These are phyloP conservation scores for Solenodon paradoxus DNA, from an alignment of 2,113 vertebrate genomes.

Conservation along the genomic window DNA sequence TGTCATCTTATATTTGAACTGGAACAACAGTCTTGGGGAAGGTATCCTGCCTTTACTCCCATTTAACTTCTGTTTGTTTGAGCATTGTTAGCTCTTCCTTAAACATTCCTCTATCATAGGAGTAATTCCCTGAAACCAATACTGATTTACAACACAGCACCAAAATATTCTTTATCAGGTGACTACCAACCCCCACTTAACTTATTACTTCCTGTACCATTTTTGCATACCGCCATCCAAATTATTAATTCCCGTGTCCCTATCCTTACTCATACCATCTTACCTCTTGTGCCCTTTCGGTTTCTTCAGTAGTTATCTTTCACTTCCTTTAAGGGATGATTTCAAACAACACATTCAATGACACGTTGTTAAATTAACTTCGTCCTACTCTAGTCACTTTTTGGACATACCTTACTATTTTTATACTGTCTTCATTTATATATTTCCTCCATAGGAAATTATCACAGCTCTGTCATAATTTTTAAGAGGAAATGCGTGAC, in stretches of 20 bases:
- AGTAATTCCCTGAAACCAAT: not conserved
- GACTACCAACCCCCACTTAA: not conserved
- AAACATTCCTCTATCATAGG: not conserved
- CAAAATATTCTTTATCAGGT: not conserved
- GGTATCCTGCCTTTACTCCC: not conserved
- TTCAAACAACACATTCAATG: not conserved
- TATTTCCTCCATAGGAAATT: not conserved
- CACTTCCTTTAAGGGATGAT: not conserved
- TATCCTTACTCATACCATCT: not conserved
- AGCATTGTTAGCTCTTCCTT: not conserved
- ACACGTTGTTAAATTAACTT: not conserved
- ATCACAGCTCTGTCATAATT: conserved; percentile 2
- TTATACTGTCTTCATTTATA: conserved; percentile 24
- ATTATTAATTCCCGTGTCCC: not conserved
- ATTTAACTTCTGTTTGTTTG: not conserved
- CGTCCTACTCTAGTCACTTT: not conserved
- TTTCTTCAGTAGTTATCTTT: not conserved
- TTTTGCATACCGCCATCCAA: not conserved
- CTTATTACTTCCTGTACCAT: not conserved
- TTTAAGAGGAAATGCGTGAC: conserved; percentile 17
- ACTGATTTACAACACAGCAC: not conserved
- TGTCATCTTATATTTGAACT: not conserved
- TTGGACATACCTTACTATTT: not conserved
- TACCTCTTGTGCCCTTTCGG: not conserved
- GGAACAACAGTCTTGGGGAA: not conserved